These are phyloP conservation scores for Sebastes taczanowskii DNA, from an alignment of 2,797 vertebrate genomes.

Conservation along the genomic window DNA sequence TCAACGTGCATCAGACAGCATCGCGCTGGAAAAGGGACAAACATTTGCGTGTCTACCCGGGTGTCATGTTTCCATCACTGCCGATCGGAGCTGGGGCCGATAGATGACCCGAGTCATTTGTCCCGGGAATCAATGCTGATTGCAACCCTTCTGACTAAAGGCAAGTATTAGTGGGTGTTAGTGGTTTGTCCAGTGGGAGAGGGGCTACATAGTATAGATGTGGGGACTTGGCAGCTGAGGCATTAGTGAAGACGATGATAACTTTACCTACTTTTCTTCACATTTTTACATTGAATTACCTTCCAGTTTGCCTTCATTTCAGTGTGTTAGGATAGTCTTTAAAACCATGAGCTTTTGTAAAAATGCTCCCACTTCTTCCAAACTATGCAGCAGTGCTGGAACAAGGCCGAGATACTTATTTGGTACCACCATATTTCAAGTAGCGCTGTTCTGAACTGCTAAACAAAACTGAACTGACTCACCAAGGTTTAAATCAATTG, in stretches of 20 bases:
- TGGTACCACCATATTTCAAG: background rate
- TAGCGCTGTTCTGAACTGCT: background rate
- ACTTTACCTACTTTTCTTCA: background rate
- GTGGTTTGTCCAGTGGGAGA: too few species aligned
- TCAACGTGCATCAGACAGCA: too few species aligned
- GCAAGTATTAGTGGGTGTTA: too few species aligned
- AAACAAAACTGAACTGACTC: background rate
- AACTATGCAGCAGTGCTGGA: background rate
- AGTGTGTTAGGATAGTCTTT: background rate
- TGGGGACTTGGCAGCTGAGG: background rate
- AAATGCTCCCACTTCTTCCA: background rate
- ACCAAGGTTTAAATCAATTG: background rate
- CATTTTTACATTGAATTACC: background rate
- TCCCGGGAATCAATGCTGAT: too few species aligned
- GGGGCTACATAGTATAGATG: too few species aligned
- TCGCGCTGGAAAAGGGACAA: too few species aligned
- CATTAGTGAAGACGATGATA: background rate
- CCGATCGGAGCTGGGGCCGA: too few species aligned
- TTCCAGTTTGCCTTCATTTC: background rate
- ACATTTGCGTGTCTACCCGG: too few species aligned
- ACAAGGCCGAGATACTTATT: background rate
- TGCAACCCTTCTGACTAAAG: too few species aligned
- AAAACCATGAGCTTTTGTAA: background rate
- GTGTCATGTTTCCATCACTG: too few species aligned
- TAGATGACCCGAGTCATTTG: too few species aligned